Percentiles rank a stretch among this genome's conserved stretches.
These are phyloP conservation scores for Agapornis canus DNA, from an alignment of 2,797 vertebrate species.

Conservation along the genomic window DNA sequence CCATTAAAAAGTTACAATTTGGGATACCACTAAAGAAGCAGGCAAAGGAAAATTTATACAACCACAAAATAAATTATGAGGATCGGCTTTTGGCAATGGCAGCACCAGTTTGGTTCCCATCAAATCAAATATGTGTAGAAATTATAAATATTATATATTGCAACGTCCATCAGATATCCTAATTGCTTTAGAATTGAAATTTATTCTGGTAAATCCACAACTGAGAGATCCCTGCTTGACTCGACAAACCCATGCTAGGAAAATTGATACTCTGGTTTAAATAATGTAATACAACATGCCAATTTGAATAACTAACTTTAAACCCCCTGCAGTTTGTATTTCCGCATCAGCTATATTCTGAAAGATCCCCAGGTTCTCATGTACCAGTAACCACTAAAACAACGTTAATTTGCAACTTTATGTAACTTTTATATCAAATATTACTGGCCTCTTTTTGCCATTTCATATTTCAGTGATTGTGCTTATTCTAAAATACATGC, in stretches of 20 bases:
- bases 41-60: constrained; percentile 24
- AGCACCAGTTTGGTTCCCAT: constrained; percentile 27
- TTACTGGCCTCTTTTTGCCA: neutral
- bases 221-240: neutral
- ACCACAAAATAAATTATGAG: constrained; percentile 48
- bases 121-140: constrained; percentile 29
- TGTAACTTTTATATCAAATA: neutral
- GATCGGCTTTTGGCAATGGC: neutral
- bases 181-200: neutral
- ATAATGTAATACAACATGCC: neutral
- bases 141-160: neutral
- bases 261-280: neutral
- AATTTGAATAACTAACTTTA: constrained; percentile 15
- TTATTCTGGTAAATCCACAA: neutral
- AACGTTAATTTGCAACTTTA: neutral
- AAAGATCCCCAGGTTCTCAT: neutral
- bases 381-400: neutral
- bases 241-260: neutral
- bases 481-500: neutral
- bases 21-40: constrained; percentile 49
- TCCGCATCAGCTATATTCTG: neutral
- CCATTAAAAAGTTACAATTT: constrained; percentile 39
- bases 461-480: neutral
- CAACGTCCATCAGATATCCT: neutral
- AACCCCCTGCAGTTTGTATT: neutral